phyloP scores from a whole-genome alignment of 2,113 vertebrate species.

The Xyliphius kryptos region DNA sequence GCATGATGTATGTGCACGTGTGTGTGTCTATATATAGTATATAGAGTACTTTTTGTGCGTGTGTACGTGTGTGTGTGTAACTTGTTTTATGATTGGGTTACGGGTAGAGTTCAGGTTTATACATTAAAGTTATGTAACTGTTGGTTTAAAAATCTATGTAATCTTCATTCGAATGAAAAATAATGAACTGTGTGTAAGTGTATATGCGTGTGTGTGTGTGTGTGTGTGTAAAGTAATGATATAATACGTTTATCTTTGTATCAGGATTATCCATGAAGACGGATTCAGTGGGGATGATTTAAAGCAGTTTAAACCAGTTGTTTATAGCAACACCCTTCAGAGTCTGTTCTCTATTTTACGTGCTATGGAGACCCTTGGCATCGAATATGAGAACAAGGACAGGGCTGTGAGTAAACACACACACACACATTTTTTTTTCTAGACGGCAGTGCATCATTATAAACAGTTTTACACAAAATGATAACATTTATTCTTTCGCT shows the following conservation, averaged over 20 bases:
- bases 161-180: not conserved
- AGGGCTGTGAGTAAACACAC: slow-evolving; percentile 73
- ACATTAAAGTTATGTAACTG: no score
- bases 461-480: no score
- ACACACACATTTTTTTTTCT: not conserved
- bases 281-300: slow-evolving; percentile 97
- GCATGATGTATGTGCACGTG: no score
- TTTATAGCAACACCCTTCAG: slow-evolving; percentile 99
- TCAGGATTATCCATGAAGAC: slow-evolving; percentile 97
- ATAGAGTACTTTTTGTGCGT: not conserved
- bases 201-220: slow-evolving; percentile 2
- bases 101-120: not conserved
- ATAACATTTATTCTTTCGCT: no score
- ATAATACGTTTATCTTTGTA: slow-evolving; percentile 3
- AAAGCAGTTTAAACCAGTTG: slow-evolving; percentile 98
- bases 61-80: not conserved
- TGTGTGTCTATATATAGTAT: no score
- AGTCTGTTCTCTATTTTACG: slow-evolving; percentile 92
- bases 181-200: not conserved
- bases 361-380: slow-evolving; percentile 93
- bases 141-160: not conserved
- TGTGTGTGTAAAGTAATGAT: not conserved
- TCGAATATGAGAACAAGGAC: slow-evolving; percentile 92
- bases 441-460: no score
- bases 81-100: no score